A percentile compares a stretch with the other conserved stretches of the same genome.
Conservation (phyloP, 2,888 invertebrate genomes). For the Drosophila paucipuncta region DNA sequence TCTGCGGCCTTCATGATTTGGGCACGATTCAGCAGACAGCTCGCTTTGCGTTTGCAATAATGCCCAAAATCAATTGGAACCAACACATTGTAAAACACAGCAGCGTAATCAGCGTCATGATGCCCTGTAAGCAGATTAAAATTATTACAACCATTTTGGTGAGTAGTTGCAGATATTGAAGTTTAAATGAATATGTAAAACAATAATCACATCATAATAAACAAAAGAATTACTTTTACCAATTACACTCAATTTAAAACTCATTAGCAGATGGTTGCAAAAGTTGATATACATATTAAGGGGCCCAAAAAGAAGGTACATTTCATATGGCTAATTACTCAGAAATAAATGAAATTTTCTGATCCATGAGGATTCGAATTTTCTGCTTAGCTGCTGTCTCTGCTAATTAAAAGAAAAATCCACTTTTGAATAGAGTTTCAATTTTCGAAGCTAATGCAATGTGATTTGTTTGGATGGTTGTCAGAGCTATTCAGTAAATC, state of each 20-base stretch:
- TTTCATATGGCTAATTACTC: not conserved
- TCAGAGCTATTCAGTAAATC: conserved; percentile 11
- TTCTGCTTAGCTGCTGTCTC: conserved; percentile 15
- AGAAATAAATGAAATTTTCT: conserved; percentile 49
- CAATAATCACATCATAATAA: not conserved
- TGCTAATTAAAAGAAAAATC: conserved; percentile 61
- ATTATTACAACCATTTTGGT: not conserved
- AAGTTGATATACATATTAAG: conserved; percentile 41
- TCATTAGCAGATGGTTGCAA: conserved; percentile 8
- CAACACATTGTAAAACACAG: conserved; percentile 2
- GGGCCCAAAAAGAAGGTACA: conserved; percentile 6
- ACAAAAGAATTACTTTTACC: too few species aligned
- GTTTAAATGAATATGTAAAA: not conserved
- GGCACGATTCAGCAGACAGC: not conserved
- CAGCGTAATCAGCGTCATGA: not conserved
- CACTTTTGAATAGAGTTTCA: conserved; percentile 48
- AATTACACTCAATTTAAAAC: conserved; percentile 5
- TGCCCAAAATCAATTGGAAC: conserved; percentile 34
- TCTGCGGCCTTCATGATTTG: conserved; percentile 18
- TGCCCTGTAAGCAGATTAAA: conserved; percentile 4
- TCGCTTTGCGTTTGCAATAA: conserved; percentile 26
- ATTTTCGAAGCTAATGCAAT: not conserved
- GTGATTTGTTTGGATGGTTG: conserved; percentile 8
- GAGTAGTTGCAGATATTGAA: not conserved
- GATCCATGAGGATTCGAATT: conserved; percentile 5